Evolutionary conservation across 2,113 vertebrate species (phyloP).

Genomic region (Perognathus longimembris): DNA sequence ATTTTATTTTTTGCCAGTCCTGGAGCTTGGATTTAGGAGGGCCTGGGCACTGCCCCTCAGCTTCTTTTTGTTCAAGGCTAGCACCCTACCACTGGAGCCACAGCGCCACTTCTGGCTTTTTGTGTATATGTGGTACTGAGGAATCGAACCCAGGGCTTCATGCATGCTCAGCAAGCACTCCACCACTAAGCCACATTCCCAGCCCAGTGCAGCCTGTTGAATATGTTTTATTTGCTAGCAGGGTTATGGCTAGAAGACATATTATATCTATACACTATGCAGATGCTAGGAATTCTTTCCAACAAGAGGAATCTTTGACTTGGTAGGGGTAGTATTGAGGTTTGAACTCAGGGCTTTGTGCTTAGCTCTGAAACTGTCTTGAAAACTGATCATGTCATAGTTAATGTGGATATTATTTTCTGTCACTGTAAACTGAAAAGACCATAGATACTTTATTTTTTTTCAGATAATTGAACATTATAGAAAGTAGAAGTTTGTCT

Average conservation of each 20-base stretch:
- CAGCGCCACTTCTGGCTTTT: no score
- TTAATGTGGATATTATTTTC: constrained; percentile 27
- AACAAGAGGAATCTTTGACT: neutral
- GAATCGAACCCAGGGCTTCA: no score
- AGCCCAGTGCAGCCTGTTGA: no score
- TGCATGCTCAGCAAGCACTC: no score
- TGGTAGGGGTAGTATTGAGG: neutral
- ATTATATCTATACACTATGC: neutral
- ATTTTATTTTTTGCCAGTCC: neutral
- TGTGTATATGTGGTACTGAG: no score
- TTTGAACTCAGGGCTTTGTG: no score
- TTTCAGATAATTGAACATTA: constrained; percentile 24
- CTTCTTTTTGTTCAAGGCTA: no score
- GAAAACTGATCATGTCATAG: neutral
- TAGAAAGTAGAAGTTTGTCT: constrained; percentile 11
- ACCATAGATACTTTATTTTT: neutral
- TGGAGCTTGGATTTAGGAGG: no score
- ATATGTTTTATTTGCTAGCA: constrained; percentile 1
- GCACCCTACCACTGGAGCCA: no score
- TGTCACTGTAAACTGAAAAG: neutral
- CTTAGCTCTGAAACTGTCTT: neutral
- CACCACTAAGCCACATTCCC: no score
- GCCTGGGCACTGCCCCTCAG: no score
- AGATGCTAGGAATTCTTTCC: constrained; percentile 16
- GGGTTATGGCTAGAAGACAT: neutral